Conservation (phyloP, 2,888 invertebrate species). For the Andricus curvator region DNA sequence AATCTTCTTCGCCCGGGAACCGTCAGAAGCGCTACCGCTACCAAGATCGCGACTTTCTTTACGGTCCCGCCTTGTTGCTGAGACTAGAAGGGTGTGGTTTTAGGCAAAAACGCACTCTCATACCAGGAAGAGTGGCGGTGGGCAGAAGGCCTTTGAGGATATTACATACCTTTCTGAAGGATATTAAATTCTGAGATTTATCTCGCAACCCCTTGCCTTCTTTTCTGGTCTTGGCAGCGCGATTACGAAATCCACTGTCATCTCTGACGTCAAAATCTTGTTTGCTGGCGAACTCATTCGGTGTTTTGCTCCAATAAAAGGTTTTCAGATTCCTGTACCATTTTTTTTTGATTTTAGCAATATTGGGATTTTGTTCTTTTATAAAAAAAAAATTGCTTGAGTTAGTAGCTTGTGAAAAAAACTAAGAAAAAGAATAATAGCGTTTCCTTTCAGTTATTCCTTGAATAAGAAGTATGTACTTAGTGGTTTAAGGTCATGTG, state of each 20-base stretch:
- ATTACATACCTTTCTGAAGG: constrained; percentile 74
- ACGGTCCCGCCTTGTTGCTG: constrained; percentile 40
- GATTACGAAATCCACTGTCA: constrained; percentile 50
- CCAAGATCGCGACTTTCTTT: constrained; percentile 42
- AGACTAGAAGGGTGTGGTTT: constrained; percentile 48
- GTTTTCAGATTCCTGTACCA: background rate
- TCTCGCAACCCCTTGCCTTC: constrained; percentile 56
- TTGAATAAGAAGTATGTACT: background rate
- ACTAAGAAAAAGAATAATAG: background rate
- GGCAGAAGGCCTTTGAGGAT: constrained; percentile 69
- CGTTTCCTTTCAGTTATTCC: background rate
- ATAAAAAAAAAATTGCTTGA: background rate
- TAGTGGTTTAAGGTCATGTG: too few species aligned
- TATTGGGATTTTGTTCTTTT: background rate
- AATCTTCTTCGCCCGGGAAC: constrained; percentile 63
- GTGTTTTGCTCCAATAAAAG: background rate
- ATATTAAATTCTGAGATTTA: constrained; percentile 76
- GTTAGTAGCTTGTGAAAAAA: background rate
- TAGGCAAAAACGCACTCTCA: constrained; percentile 53
- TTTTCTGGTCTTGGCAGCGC: constrained; percentile 48
- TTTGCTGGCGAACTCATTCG: background rate
- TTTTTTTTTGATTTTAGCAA: background rate
- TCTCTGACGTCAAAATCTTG: constrained; percentile 38
- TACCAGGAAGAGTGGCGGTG: constrained; percentile 44
- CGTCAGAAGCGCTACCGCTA: constrained; percentile 38